Conservation (phyloP, 2,888 invertebrate species). For the Lissocephala sabroskyi region DNA sequence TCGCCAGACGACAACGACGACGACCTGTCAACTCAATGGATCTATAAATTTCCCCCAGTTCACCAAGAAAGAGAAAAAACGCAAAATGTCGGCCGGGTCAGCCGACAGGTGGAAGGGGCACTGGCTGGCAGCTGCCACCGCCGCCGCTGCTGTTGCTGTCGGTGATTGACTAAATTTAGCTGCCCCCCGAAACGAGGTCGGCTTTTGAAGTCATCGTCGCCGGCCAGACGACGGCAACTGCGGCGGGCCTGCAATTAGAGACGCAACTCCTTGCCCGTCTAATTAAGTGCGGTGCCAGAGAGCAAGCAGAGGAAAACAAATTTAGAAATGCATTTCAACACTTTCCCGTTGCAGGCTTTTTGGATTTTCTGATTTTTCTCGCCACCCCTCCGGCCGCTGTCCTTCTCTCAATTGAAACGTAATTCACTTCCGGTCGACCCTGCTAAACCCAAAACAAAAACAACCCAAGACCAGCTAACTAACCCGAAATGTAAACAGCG, state of each 20-base stretch:
- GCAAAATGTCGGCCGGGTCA: slow-evolving; percentile 24
- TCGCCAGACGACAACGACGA: slow-evolving; percentile 13
- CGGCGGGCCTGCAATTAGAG: slow-evolving; percentile 42
- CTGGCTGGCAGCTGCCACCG: background rate
- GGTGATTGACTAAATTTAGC: slow-evolving; percentile 44
- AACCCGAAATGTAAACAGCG: slow-evolving; percentile 7
- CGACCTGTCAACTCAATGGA: background rate
- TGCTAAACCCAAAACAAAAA: too few relatives aligned
- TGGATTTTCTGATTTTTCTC: background rate
- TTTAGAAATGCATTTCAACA: slow-evolving; percentile 51
- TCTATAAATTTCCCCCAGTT: slow-evolving; percentile 5
- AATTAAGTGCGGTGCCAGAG: slow-evolving; percentile 49
- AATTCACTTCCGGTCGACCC: slow-evolving; percentile 32
- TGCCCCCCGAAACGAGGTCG: slow-evolving; percentile 41
- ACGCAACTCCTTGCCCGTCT: slow-evolving; percentile 35
- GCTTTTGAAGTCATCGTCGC: slow-evolving; percentile 44
- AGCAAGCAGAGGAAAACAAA: too few relatives aligned
- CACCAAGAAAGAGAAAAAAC: too few relatives aligned
- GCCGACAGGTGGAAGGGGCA: background rate
- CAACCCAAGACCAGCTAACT: too few relatives aligned
- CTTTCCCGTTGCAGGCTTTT: slow-evolving; percentile 21
- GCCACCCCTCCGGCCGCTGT: slow-evolving; percentile 10
- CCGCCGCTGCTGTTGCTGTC: background rate
- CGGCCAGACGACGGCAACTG: background rate
- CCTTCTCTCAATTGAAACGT: slow-evolving; percentile 37